These are phyloP conservation scores for Radopholus similis DNA, from an alignment of 1,140 invertebrate species.

Conservation along the genomic window DNA sequence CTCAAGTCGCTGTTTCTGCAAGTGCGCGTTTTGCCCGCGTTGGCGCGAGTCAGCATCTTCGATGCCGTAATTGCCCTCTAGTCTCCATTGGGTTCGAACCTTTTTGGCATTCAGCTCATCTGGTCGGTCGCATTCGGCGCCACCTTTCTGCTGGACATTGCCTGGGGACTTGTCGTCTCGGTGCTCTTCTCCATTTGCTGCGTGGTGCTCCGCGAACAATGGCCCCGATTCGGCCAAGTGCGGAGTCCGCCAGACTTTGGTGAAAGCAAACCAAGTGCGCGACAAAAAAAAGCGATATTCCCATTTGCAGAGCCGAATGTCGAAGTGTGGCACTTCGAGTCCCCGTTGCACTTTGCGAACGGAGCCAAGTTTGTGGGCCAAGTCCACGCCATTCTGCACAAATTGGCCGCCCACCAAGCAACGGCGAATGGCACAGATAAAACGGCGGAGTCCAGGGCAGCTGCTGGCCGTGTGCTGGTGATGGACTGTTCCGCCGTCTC, in stretches of 20 bases:
- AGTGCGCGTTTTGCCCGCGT: constrained; percentile 4
- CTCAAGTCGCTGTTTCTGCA: constrained; percentile 62
- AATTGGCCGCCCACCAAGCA: background rate
- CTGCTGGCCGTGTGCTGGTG: background rate
- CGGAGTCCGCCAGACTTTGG: background rate
- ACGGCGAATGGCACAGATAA: background rate
- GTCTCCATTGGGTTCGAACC: background rate
- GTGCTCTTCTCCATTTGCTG: constrained; percentile 64
- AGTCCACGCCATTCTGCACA: background rate
- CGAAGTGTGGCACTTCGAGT: constrained; percentile 16
- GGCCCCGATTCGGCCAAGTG: constrained; percentile 27
- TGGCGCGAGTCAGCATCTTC: background rate
- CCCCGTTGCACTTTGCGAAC: constrained; percentile 31
- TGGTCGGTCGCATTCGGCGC: constrained; percentile 66
- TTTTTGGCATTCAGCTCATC: constrained; percentile 61
- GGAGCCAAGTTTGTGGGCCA: constrained; percentile 15
- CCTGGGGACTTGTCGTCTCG: constrained; percentile 64
- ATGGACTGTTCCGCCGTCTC: constrained; percentile 26
- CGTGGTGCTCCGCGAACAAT: constrained; percentile 62
- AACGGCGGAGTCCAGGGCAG: background rate
- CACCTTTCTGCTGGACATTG: constrained; percentile 65
- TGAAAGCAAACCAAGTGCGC: background rate
- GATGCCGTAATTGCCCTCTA: background rate
- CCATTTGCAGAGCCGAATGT: constrained; percentile 10
- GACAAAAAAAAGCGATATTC: background rate